Evolutionary conservation across 2,888 invertebrate species (phyloP).

Genomic region (Cancer borealis): DNA sequence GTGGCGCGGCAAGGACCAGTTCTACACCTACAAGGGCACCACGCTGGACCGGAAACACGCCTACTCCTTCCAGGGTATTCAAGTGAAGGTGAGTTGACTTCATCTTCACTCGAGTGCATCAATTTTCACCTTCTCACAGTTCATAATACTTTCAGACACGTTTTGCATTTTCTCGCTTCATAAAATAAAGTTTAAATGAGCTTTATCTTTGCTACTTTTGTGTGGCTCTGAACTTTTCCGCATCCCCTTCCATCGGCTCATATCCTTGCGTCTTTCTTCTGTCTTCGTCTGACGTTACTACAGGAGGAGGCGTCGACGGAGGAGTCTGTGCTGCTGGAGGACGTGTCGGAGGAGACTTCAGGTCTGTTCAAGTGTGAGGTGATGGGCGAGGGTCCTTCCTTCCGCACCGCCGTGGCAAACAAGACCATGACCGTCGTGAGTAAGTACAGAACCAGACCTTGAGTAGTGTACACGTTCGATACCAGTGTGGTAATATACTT

Average conservation of each 20-base stretch:
- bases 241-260: background rate
- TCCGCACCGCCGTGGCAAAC: conserved; percentile 48
- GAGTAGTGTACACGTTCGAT: background rate
- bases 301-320: conserved; percentile 52
- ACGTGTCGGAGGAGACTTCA: conserved; percentile 53
- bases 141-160: background rate
- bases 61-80: conserved; percentile 66
- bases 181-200: background rate
- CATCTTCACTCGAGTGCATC: background rate
- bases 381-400: conserved; percentile 57
- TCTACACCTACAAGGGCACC: conserved; percentile 72
- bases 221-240: background rate
- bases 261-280: background rate
- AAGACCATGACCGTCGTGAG: conserved; percentile 55
- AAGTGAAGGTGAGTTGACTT: conserved; percentile 58
- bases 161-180: no score
- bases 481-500: background rate
- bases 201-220: background rate
- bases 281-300: background rate
- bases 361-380: conserved; percentile 56
- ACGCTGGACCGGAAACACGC: conserved; percentile 61
- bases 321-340: conserved; percentile 47
- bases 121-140: background rate
- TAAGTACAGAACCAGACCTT: background rate
- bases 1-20: conserved; percentile 75